Evolutionary conservation across 2,888 invertebrate species (phyloP).

Genomic region (Dioctria linearis): DNA sequence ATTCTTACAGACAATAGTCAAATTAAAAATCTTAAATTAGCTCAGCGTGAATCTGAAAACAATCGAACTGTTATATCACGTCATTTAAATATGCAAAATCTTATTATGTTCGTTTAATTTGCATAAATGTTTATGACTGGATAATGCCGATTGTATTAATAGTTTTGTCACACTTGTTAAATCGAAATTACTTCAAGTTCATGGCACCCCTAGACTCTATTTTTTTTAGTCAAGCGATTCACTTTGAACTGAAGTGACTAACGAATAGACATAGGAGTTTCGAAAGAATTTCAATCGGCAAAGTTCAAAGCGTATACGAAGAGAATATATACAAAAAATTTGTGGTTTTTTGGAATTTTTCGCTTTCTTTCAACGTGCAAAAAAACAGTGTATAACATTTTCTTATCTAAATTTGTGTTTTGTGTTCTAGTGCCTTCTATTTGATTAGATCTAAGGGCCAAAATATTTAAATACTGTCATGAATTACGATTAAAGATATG

Average conservation of each 20-base stretch:
- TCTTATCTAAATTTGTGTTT: no score
- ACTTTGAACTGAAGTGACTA: slow-evolving; percentile 7
- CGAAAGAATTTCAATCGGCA: no score
- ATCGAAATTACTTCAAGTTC: slow-evolving; percentile 11
- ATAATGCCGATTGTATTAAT: slow-evolving; percentile 32
- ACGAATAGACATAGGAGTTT: no score
- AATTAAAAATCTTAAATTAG: not conserved
- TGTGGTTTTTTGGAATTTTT: no score
- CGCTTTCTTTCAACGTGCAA: no score
- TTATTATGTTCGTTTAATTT: slow-evolving; percentile 39
- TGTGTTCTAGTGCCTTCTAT: no score
- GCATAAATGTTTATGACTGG: slow-evolving; percentile 24
- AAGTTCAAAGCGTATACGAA: no score
- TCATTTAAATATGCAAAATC: slow-evolving; percentile 6
- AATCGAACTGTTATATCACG: slow-evolving; percentile 24
- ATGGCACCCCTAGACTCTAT: not conserved
- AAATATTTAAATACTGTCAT: no score
- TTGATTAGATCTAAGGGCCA: no score
- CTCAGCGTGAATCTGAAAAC: slow-evolving; percentile 11
- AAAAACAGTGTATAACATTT: no score
- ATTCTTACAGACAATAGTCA: not conserved
- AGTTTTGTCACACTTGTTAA: slow-evolving; percentile 48
- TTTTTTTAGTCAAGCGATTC: not conserved
- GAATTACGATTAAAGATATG: no score
- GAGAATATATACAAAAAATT: no score